These are phyloP conservation scores for Crotalus helleri DNA, from an alignment of 2,113 vertebrate species.

Conservation along the genomic window DNA sequence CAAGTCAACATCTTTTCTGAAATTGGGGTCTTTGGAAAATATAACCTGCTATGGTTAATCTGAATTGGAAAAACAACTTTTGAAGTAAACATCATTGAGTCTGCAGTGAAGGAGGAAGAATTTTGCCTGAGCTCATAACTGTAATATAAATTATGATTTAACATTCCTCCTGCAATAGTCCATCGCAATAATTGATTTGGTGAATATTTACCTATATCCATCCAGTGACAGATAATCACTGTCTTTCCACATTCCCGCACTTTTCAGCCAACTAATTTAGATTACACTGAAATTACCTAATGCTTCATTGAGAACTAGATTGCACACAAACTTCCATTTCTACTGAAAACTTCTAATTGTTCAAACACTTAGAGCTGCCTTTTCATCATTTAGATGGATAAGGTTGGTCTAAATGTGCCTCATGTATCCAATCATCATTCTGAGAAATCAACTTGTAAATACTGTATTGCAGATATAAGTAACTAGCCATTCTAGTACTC, in stretches of 20 bases:
- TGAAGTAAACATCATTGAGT: background rate
- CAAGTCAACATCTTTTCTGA: background rate
- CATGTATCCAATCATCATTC: background rate
- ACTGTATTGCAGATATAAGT: background rate
- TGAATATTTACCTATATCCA: background rate
- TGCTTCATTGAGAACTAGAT: background rate
- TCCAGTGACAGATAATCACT: background rate
- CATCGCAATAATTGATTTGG: background rate
- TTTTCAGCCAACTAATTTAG: background rate
- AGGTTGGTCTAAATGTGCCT: background rate
- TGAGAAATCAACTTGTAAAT: background rate
- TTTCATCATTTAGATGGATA: background rate
- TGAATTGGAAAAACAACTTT: background rate
- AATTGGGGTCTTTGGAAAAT: background rate
- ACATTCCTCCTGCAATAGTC: background rate
- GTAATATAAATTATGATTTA: background rate
- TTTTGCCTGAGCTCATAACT: background rate
- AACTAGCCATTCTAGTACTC: background rate
- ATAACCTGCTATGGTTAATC: background rate
- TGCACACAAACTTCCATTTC: background rate
- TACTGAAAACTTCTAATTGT: background rate
- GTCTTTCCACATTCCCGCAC: background rate
- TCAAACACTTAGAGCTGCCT: constrained; percentile 2
- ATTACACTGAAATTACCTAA: background rate
- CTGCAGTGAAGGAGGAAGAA: background rate